Evolutionary conservation across 1,140 invertebrate genomes (phyloP).

Genomic region (Anadara kagoshimensis): DNA sequence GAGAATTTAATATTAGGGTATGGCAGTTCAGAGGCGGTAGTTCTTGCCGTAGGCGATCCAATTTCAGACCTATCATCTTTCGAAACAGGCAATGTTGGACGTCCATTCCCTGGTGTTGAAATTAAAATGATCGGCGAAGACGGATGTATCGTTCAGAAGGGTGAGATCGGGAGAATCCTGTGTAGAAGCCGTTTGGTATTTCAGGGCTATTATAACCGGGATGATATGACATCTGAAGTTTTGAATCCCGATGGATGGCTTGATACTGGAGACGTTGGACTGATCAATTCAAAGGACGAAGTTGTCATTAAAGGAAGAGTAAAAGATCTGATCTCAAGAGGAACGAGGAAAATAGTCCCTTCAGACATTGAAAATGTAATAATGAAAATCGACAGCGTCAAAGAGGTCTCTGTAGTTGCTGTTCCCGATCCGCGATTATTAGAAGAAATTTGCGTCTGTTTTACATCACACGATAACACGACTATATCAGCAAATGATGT

Average conservation of each 20-base stretch:
- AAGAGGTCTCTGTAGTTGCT: background rate
- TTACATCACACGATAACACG: background rate
- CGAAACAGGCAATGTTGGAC: constrained; percentile 10
- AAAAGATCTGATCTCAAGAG: constrained; percentile 15
- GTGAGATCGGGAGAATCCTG: background rate
- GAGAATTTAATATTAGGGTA: no score
- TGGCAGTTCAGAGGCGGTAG: no score
- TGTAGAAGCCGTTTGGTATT: constrained; percentile 10
- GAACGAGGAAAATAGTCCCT: constrained; percentile 12
- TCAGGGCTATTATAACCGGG: constrained; percentile 9
- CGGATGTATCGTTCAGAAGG: background rate
- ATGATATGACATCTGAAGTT: constrained; percentile 2
- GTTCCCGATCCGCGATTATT: constrained; percentile 16
- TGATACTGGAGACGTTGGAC: constrained; percentile 13
- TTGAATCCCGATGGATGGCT: constrained; percentile 13
- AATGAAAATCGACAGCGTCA: background rate
- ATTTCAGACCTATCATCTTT: background rate
- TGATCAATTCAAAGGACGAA: background rate
- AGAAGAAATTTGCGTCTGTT: constrained; percentile 27
- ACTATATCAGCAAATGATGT: constrained; percentile 6
- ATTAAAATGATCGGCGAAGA: constrained; percentile 17
- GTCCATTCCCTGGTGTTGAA: constrained; percentile 10
- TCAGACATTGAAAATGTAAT: constrained; percentile 7
- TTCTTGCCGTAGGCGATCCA: no score
- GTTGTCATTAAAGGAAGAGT: constrained; percentile 17